Base-by-base conservation (phyloP, 2,797 vertebrate genomes). In the Gastrophryne carolinensis region DNA sequence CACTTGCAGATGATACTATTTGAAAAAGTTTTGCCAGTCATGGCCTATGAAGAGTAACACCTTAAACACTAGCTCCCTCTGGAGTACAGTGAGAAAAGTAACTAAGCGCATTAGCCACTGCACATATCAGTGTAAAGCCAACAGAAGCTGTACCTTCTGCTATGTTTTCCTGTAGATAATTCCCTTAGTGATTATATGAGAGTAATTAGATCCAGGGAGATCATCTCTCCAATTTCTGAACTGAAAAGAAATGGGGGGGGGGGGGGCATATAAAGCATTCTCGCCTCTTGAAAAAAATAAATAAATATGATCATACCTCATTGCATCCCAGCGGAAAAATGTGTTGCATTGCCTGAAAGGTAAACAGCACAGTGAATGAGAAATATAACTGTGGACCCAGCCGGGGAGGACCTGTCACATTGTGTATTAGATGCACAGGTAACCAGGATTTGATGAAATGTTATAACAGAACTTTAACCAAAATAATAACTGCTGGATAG, bases 141-240 rank as follows among this genome's bases (percentile, higher is more conserved):
- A 57, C 15, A 47, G 44, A 57, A 39, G n/a, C 10, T 27, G 5
- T 54, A 11, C 21, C 39, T 32, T 41, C 3, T 15, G 1, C 1
- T 26, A 11, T 34, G 47, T 34, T 37, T 56, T 50, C 35, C 57
- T 41, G 39, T 57, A 56, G 35, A 37, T 65, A 57, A 64, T 34
- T 65, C 50, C 61, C 35, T 17, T n/a, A 44, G 50, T 44, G 26
- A 39, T 30, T 32, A 17, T 30, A 9, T 37, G 57, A 64, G 64
- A 27, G 32, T 73, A 73, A 73, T 73, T 24, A 73, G 61, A 65
- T 65, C 61, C 61, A 64, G 37, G 5, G 72, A 65, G 50, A 73
- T 41, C 13, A 54, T 54, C 47, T 39, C 11, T 54, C 7, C 32
- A 9, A 56, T 73, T 56, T 47, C 23, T 11, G 61, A 52, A 64